Percentiles rank a stretch among this genome's conserved stretches.
phyloP scores from a whole-genome alignment of 2,797 vertebrate species.

The Eurystomus glaucurus region DNA sequence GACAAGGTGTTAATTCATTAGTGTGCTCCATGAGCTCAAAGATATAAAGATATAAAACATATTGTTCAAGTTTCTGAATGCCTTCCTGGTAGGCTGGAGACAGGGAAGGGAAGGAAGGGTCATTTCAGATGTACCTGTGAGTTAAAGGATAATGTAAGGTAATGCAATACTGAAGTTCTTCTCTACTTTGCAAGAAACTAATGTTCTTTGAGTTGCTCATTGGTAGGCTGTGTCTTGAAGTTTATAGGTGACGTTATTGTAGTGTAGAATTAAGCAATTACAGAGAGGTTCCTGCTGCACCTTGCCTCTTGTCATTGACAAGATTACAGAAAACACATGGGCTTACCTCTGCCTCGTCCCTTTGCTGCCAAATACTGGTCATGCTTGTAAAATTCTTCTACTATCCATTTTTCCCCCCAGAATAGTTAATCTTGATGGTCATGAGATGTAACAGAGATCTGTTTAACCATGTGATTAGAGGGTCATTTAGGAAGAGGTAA shows the following conservation, averaged over 20 bases:
- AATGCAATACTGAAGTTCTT: background rate
- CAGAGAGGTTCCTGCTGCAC: background rate
- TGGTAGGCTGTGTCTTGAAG: background rate
- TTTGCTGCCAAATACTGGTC: background rate
- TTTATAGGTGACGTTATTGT: background rate
- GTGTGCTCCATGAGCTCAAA: background rate
- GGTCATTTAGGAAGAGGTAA: background rate
- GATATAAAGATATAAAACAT: background rate
- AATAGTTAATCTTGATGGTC: background rate
- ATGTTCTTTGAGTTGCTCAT: background rate
- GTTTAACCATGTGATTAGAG: background rate
- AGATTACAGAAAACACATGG: background rate
- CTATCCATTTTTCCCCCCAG: fast-evolving
- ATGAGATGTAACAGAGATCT: background rate
- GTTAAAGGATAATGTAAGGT: background rate
- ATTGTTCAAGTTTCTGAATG: background rate
- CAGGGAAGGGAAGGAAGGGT: background rate
- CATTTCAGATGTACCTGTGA: background rate
- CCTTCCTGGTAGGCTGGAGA: background rate
- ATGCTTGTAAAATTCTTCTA: background rate
- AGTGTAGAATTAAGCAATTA: background rate
- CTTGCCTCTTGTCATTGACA: background rate
- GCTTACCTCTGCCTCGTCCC: background rate
- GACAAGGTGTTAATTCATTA: conserved; percentile 17
- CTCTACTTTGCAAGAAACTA: background rate